Evolutionary conservation across 2,113 vertebrate species (phyloP).

Genomic region (Toxotes chatareus): DNA sequence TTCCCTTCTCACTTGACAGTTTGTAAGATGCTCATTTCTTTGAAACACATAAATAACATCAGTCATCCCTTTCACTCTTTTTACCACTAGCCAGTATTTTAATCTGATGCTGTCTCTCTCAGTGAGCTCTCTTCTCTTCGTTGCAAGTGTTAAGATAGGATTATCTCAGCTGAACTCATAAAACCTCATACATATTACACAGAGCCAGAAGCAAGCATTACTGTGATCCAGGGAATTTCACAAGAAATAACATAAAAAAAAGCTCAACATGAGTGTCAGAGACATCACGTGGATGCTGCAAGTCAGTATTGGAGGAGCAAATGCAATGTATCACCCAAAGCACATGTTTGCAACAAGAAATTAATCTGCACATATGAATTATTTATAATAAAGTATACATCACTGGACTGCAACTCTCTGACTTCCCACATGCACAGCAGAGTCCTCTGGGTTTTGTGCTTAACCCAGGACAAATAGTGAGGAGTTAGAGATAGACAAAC

Average conservation of each 20-base stretch:
- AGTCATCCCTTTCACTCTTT: conserved; percentile 4
- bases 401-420: background rate
- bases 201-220: conserved; percentile 19
- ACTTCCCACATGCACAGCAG: background rate
- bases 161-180: conserved; percentile 42
- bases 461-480: conserved; percentile 5
- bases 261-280: background rate
- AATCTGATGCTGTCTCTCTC: conserved; percentile 15
- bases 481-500: background rate
- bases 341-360: conserved; percentile 1
- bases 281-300: background rate
- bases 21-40: conserved; percentile 23
- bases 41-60: conserved; percentile 34
- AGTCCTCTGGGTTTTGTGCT: conserved; percentile 19
- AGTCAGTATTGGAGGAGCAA: background rate
- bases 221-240: conserved; percentile 8
- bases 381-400: conserved; percentile 16
- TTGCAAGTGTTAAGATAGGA: background rate
- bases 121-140: conserved; percentile 10
- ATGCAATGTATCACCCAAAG: background rate
- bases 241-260: background rate
- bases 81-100: background rate
- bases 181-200: conserved; percentile 23
- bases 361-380: conserved; percentile 12
- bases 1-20: background rate